Conservation (phyloP, 2,797 vertebrate species). For the Delichon dasypus region DNA sequence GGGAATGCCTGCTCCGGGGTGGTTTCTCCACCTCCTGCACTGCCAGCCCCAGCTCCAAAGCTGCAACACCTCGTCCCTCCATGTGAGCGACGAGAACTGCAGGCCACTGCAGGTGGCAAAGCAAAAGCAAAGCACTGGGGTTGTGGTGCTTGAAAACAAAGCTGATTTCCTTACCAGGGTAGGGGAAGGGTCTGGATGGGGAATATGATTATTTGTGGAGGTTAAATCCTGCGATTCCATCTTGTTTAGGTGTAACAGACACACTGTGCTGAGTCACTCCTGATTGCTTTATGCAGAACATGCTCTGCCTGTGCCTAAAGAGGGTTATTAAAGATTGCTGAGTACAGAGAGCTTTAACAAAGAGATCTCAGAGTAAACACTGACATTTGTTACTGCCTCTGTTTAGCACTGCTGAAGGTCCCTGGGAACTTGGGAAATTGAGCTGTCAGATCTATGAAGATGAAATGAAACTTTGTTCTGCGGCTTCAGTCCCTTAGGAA, state of each 20-base stretch:
- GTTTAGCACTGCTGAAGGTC: slow-evolving; percentile 17
- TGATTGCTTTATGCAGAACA: not conserved
- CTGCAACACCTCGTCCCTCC: not conserved
- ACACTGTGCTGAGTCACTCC: slow-evolving; percentile 16
- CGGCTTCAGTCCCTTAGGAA: slow-evolving; percentile 54
- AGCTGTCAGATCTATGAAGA: slow-evolving; percentile 72
- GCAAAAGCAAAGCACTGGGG: not conserved
- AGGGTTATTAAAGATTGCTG: slow-evolving; percentile 37
- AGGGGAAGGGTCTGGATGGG: not conserved
- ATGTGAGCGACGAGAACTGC: rapidly evolving
- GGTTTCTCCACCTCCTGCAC: not conserved
- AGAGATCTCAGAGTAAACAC: slow-evolving; percentile 43
- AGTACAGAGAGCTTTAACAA: slow-evolving; percentile 47
- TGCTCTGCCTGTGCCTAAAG: slow-evolving; percentile 44
- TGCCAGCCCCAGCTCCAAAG: not conserved
- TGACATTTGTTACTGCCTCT: slow-evolving; percentile 59
- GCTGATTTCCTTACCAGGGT: not conserved
- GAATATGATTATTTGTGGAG: not conserved
- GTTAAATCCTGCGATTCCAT: slow-evolving; percentile 6
- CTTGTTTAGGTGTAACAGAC: not conserved
- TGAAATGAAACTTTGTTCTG: slow-evolving; percentile 72
- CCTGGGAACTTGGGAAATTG: slow-evolving; percentile 65
- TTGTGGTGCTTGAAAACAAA: not conserved
- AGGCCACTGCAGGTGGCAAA: not conserved
- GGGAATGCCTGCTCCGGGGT: rapidly evolving